phyloP scores from a whole-genome alignment of 2,888 invertebrate species.

The Temnothorax rugatulus region DNA sequence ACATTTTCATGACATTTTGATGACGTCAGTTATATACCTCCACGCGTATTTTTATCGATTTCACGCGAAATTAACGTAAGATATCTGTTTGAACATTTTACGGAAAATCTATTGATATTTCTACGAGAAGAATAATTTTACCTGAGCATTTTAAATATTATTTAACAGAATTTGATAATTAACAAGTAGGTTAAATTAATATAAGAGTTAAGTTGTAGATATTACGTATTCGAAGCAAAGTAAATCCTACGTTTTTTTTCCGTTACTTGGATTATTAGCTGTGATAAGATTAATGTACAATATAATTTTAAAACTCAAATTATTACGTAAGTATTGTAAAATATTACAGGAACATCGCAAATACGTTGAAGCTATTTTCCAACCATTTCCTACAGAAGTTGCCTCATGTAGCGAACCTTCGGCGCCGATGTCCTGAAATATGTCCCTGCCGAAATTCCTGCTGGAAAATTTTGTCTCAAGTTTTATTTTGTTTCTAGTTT shows the following conservation, averaged over 20 bases:
- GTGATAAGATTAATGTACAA: not conserved
- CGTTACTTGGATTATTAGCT: not conserved
- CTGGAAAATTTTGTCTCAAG: slow-evolving; percentile 40
- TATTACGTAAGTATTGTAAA: slow-evolving; percentile 21
- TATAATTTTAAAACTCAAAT: not conserved
- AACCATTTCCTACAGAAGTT: slow-evolving; percentile 42
- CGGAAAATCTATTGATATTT: not conserved
- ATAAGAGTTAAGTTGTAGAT: not conserved
- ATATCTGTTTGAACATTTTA: not conserved
- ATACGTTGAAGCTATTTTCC: slow-evolving; percentile 65
- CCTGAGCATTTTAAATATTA: not conserved
- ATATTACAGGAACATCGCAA: slow-evolving; percentile 56
- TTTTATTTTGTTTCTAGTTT: slow-evolving; percentile 47
- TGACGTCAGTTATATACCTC: not conserved
- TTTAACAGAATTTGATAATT: not conserved
- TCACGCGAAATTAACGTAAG: not conserved
- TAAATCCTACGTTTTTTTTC: not conserved
- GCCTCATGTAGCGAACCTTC: slow-evolving; percentile 38
- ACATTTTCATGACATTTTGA: not conserved
- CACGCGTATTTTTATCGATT: slow-evolving; percentile 11
- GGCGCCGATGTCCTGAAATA: slow-evolving; percentile 30
- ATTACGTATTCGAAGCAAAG: not conserved
- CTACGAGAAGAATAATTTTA: not conserved
- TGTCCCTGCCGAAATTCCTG: slow-evolving; percentile 33
- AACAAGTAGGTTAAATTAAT: not conserved